Base-by-base conservation (phyloP, 2,113 vertebrate species). In the Guaruba guarouba region DNA sequence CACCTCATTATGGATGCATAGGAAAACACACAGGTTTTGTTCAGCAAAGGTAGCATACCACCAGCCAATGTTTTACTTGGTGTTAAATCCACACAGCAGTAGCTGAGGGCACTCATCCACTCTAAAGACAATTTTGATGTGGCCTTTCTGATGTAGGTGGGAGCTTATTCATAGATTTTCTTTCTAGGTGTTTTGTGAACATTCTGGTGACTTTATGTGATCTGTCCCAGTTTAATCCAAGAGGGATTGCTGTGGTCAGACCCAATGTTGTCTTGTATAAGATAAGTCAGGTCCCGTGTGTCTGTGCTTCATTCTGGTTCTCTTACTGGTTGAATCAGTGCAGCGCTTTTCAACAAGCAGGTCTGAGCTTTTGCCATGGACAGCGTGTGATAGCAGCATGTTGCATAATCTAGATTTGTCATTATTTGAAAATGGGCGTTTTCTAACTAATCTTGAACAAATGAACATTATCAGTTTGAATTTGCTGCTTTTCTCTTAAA, bases 311-410 rank as follows among this genome's bases (percentile, higher is more conserved):
- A 1, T 43, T 49, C 25, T 44, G 44, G 6, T 77, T 35, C 20
- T 41, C 20, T 41, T 35, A 27, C 17, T 78, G 71, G 48, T 31
- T 3, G 0, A 41, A 23, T 11, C 11, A 22, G 25, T 17, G 22
- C 2, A 13, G 49, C 44, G 49, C 9, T 5, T 49, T 71, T 49
- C 35, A 57, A 19, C 11, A 28, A 41, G n/a, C 48, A 41, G 48
- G 20, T 35, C 25, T 35, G 37, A 5, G 18, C 22, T 28, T 66
- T 73, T 33, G 44, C 23, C 25, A 1, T 24, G 37, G 79, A 6
- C 51, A 70, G 33, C 28, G 6, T 0, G 2, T 31, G 41, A 22
- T 4, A n/a, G 33, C 49, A 69, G 27, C 3, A 1, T 2, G 2
- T 55, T 64, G 31, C 35, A 13, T 68, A 31, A 54, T 61, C 54